Evolutionary conservation across 2,113 vertebrate species (phyloP), one percentile per base, ranked within the genome.

Genomic region (Psammodynastes pulverulentus): DNA sequence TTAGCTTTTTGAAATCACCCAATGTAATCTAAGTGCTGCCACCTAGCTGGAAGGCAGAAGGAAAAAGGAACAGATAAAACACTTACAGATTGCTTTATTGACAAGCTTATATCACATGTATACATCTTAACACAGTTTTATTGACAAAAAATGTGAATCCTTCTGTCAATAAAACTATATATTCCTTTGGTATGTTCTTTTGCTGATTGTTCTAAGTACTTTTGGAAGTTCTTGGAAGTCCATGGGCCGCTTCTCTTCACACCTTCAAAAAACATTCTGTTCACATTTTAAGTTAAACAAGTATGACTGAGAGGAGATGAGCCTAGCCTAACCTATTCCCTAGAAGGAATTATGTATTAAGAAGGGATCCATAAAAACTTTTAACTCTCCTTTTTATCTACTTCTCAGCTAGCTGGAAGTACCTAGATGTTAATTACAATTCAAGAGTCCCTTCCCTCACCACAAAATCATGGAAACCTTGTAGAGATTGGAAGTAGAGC

Each of bases 161-260:
- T 26, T 56, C 26, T 26, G 56, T 9, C 56, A 58, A 10, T 58
- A 58, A 58, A 26, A 26, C 12, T 15, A 13, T 62, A n/a, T n/a
- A n/a, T 67, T 67, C 29, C 29, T 67, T n/a, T 67, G 12, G 4
- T 67, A 4, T 67, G 29, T 67, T 67, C 4, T 67, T 67, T 67
- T n/a, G 62, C 29, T 95, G 95, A 93, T 95, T 94, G 92, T 48
- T 93, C 93, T 92, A 94, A 90, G 91, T 86, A 94, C 84, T 93
- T 84, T 96, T 92, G 9, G 0, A 24, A 96, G 43, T 91, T 93
- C 94, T 93, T 92, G 86, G 94, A 88, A 96, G 94, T 43, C 89
- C n/a, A 79, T 54, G 5, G 86, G 88, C 34, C 39, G 91, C 94
- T 87, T 94, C 67, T 23, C 21, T 26, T 93, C 89, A 39, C 92